Evolutionary conservation across 2,113 vertebrate species (phyloP).

Genomic region (Arizona elegans): DNA sequence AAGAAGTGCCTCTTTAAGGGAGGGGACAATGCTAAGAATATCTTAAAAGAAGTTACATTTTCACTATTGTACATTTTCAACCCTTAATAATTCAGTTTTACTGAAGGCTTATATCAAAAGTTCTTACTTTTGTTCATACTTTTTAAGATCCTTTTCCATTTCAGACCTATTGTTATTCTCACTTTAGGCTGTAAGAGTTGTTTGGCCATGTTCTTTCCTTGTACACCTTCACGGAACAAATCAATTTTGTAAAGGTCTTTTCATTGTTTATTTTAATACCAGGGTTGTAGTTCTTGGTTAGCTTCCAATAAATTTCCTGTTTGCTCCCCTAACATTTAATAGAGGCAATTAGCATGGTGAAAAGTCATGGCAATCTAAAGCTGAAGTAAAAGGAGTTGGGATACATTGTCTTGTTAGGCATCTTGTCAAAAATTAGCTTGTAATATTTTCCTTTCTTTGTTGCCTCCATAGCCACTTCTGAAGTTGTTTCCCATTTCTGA

Average conservation of each 20-base stretch:
- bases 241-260: slow-evolving; percentile 36
- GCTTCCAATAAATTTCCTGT: slow-evolving; percentile 31
- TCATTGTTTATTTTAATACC: slow-evolving; percentile 34
- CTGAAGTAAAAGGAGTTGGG: slow-evolving; percentile 46
- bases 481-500: slow-evolving; percentile 35
- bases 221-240: background rate
- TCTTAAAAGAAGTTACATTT: background rate
- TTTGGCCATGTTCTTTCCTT: background rate
- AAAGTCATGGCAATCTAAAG: slow-evolving; percentile 22
- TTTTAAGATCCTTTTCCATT: background rate
- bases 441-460: slow-evolving; percentile 6
- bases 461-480: slow-evolving; percentile 7
- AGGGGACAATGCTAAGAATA: background rate
- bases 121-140: background rate
- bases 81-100: background rate
- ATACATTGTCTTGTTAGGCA: background rate
- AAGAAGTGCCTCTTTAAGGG: background rate
- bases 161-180: background rate
- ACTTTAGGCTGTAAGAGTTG: background rate
- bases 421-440: slow-evolving; percentile 34
- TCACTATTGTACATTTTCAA: background rate
- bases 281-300: slow-evolving; percentile 15
- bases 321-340: slow-evolving; percentile 41
- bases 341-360: slow-evolving; percentile 29
- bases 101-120: background rate